Evolutionary conservation across 2,888 invertebrate species (phyloP).

Genomic region (Cepaea hortensis): DNA sequence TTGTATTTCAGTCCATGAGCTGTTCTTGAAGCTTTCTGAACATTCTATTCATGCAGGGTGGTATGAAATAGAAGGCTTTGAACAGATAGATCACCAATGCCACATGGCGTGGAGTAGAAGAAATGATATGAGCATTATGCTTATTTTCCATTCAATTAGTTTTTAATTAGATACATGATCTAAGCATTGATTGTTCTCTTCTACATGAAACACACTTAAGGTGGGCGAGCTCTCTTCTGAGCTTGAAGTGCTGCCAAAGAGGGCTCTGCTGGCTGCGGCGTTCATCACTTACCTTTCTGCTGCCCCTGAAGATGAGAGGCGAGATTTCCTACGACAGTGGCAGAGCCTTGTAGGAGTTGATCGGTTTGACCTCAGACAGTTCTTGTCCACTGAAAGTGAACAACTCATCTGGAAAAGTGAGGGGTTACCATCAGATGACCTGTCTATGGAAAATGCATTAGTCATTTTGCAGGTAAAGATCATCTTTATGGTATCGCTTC

Average conservation of each 20-base stretch:
- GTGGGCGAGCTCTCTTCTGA: conserved; percentile 79
- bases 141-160: not conserved
- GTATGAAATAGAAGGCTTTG: no score
- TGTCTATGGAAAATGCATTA: conserved; percentile 88
- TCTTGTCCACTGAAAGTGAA: conserved; percentile 84
- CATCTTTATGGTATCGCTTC: not conserved
- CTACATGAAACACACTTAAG: conserved; percentile 58
- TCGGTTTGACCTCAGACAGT: conserved; percentile 79
- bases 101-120: not conserved
- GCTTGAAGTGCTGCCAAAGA: conserved; percentile 81
- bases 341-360: conserved; percentile 71
- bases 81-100: no score
- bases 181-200: not conserved
- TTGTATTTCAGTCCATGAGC: no score
- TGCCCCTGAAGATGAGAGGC: conserved; percentile 84
- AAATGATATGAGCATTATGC: not conserved
- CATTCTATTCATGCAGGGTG: no score
- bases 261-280: conserved; percentile 85
- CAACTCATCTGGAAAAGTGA: conserved; percentile 90
- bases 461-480: conserved; percentile 84
- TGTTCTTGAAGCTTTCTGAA: no score
- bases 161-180: not conserved
- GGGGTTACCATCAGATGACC: conserved; percentile 87
- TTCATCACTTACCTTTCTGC: conserved; percentile 86
- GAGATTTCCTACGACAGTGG: conserved; percentile 78